phyloP scores from a whole-genome alignment of 2,888 invertebrate genomes.

The Lithodes maja region DNA sequence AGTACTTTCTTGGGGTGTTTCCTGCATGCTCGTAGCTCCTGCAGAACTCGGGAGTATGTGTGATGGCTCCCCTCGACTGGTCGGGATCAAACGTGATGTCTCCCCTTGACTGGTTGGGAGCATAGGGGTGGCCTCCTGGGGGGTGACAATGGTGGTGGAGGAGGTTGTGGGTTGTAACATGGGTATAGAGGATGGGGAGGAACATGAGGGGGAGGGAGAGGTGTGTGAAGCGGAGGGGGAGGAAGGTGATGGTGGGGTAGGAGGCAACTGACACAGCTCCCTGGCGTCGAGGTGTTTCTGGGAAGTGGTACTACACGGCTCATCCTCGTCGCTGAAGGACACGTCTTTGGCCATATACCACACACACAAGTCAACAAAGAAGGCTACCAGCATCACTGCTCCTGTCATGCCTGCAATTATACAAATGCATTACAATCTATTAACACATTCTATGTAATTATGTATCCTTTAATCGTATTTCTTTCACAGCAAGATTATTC shows the following conservation, averaged over 20 bases:
- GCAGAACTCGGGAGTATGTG: background rate
- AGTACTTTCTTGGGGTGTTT: constrained; percentile 27
- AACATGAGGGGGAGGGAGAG: background rate
- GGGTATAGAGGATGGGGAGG: constrained; percentile 9
- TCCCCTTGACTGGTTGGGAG: constrained; percentile 26
- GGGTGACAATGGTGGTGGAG: constrained; percentile 35
- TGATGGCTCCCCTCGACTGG: constrained; percentile 11
- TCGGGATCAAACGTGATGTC: background rate
- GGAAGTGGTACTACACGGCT: background rate
- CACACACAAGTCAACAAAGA: constrained; percentile 90
- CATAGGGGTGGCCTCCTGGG: constrained; percentile 43
- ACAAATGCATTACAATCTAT: background rate
- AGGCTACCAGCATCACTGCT: constrained; percentile 88
- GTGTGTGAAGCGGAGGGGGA: background rate
- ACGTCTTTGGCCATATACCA: constrained; percentile 93
- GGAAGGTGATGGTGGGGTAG: constrained; percentile 15
- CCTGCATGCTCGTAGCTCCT: background rate
- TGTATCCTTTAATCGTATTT: too few species aligned
- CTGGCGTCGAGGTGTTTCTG: constrained; percentile 41
- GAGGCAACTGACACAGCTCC: constrained; percentile 20
- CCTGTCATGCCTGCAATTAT: constrained; percentile 87
- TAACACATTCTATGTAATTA: too few species aligned
- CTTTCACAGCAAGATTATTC: too few species aligned
- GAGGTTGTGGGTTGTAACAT: constrained; percentile 29
- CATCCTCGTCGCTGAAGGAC: constrained; percentile 78